Conservation (phyloP, 2,888 invertebrate genomes). For the Drosophila longiperda region DNA sequence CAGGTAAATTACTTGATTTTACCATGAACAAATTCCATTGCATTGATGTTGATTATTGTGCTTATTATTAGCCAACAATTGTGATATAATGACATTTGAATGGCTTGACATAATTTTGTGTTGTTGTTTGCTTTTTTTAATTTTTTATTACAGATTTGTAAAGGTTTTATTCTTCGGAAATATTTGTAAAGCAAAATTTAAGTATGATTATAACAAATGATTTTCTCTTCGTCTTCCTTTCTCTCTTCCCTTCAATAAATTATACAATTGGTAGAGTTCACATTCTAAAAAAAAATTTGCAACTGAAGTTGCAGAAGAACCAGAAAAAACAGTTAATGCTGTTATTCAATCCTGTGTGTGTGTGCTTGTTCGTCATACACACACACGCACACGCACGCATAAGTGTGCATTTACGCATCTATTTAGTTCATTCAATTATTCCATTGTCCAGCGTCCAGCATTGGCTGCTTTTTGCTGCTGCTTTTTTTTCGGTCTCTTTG, state of each 20-base stretch:
- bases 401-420: constrained; percentile 12
- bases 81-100: constrained; percentile 7
- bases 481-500: constrained; percentile 35
- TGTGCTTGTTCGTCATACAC: not conserved
- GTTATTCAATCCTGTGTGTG: not conserved
- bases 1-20: constrained; percentile 23
- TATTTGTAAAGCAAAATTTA: not conserved
- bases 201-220: not conserved
- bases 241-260: not conserved
- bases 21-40: constrained; percentile 25
- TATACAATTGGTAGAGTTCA: not conserved
- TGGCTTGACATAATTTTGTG: not conserved
- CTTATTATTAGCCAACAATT: constrained; percentile 10
- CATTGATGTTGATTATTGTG: constrained; percentile 35
- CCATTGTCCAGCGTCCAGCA: constrained; percentile 38
- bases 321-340: not conserved
- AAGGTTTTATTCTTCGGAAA: not conserved
- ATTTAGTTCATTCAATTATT: constrained; percentile 42
- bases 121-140: not conserved
- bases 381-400: not conserved
- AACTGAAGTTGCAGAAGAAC: not conserved
- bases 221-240: not conserved
- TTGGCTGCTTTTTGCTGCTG: constrained; percentile 13
- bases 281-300: not conserved
- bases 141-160: not conserved